Percentiles rank a stretch among this genome's conserved stretches.
phyloP scores from a whole-genome alignment of 1,140 invertebrate genomes.

The Muscidifurax raptorellus region DNA sequence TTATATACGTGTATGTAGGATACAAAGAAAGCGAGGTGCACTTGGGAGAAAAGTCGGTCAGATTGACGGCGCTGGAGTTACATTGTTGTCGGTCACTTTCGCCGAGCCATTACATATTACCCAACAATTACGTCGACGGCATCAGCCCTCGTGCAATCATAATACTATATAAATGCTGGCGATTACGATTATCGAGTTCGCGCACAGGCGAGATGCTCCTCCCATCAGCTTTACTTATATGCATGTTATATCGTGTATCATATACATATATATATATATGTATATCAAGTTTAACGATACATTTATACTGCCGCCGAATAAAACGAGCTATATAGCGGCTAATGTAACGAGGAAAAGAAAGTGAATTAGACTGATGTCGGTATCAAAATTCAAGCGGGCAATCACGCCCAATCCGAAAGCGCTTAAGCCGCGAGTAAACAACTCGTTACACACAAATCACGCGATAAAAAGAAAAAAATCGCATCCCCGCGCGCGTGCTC shows the following conservation, averaged over 20 bases:
- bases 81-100: slow-evolving; percentile 33
- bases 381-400: neutral
- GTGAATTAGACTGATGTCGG: neutral
- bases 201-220: neutral
- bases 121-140: slow-evolving; percentile 35
- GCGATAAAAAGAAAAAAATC: slow-evolving; percentile 25
- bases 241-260: no score
- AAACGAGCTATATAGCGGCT: no score
- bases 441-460: neutral
- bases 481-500: neutral
- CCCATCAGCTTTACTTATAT: neutral
- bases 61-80: neutral
- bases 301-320: neutral
- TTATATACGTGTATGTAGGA: neutral
- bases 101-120: neutral
- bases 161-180: no score
- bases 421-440: slow-evolving; percentile 10
- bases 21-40: neutral
- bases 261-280: no score
- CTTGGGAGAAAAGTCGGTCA: slow-evolving; percentile 12
- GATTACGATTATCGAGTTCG: slow-evolving; percentile 17
- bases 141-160: neutral
- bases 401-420: neutral
- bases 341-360: neutral
- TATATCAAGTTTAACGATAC: neutral